A percentile compares a stretch with the other conserved stretches of the same genome.
phyloP scores from a whole-genome alignment of 1,140 invertebrate species.

The Cardiocondyla obscurior region DNA sequence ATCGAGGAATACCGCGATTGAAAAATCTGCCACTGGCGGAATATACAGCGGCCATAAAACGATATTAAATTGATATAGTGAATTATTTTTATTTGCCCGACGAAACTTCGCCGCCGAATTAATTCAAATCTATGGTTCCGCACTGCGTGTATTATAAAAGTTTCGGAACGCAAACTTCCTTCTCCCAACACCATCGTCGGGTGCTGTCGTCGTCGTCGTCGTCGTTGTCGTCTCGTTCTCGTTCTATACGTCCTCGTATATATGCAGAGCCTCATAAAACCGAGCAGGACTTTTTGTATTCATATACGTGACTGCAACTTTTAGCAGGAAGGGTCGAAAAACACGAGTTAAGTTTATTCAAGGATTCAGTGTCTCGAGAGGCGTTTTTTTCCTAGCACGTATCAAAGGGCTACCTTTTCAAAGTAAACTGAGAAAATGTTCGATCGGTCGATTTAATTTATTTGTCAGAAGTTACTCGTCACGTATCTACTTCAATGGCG shows the following conservation, averaged over 20 bases:
- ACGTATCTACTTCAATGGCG: neutral
- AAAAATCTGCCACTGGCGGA: neutral
- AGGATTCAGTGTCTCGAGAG: slow-evolving; percentile 54
- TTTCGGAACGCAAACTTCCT: slow-evolving; percentile 57
- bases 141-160: slow-evolving; percentile 67
- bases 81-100: slow-evolving; percentile 74
- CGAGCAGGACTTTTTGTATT: slow-evolving; percentile 57
- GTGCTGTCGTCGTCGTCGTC: neutral
- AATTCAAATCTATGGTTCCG: slow-evolving; percentile 73
- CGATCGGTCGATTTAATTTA: neutral
- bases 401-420: slow-evolving; percentile 44
- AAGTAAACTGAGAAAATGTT: neutral
- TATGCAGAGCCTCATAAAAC: slow-evolving; percentile 55
- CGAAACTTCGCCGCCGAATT: slow-evolving; percentile 75
- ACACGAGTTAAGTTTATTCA: slow-evolving; percentile 66
- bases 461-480: neutral
- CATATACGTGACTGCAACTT: slow-evolving; percentile 68
- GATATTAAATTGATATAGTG: slow-evolving; percentile 75
- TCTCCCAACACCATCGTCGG: neutral
- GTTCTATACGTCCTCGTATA: slow-evolving; percentile 17
- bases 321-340: slow-evolving; percentile 29
- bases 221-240: neutral
- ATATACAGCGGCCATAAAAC: slow-evolving; percentile 49
- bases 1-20: too few relatives aligned
- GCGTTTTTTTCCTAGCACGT: slow-evolving; percentile 18